Evolutionary conservation across 2,797 vertebrate genomes (phyloP), one percentile per base, ranked within the genome.

Genomic region (Hyperoplus immaculatus): DNA sequence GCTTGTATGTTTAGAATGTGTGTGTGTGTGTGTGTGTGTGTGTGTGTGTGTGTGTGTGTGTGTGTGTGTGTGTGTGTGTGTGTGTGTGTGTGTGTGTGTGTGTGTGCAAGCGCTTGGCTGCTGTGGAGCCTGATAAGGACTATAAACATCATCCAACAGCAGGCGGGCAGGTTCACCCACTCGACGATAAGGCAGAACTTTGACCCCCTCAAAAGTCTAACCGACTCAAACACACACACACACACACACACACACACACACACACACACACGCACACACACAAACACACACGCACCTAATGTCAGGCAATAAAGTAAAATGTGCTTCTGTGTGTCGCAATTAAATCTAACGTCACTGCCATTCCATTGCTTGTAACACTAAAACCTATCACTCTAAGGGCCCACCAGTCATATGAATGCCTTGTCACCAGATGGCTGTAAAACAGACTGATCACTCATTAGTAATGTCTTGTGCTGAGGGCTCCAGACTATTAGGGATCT

Each of bases 81-180:
- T 82, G 74, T 54, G 76, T 49, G 74, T 58, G 74, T 51, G 60
- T 54, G 80, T 63, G 75, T 68, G 75, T 68, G 29, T 50, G 71
- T 29, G 69, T 65, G 73, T 49, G 69, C 46, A n/a, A 41, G 71
- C 2, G 62, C 51, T 61, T 54, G 76, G 80, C 78, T 88, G 93
- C 92, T 95, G 63, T 93, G 88, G 89, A 90, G 88, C 78, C 94
- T 84, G 96, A 97, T 96, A 96, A 95, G 74, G 85, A 14, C 93
- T 86, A 84, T 95, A 95, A 95, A 96, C 94, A 95, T 95, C 93
- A 93, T 88, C 91, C 86, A 89, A 94, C 92, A 94, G 92, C 90
- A 91, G 91, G 87, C 85, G 68, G 83, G 88, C 87, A 92, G 90
- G 87, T 90, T 91, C 89, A 90, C 62, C 60, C 83, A 84, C 68